A percentile compares a stretch with the other conserved stretches of the same genome.
Conservation (phyloP, 30 jellyfish, hydroid and myxozoan genomes). For the Cassiopea xamachana region DNA sequence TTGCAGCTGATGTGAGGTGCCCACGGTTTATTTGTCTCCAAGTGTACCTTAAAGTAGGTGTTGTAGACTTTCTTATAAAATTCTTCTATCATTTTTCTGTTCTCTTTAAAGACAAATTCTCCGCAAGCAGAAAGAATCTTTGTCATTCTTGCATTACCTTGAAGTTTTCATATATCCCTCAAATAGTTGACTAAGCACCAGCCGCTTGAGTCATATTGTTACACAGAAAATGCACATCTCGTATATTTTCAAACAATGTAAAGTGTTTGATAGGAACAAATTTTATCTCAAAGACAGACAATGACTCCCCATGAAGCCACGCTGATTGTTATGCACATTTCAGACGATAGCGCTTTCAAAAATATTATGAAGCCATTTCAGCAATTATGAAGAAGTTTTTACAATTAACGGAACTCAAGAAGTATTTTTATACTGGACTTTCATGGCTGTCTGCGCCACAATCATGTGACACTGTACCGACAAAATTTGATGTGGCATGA, state of each 20-base stretch:
- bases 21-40: slow-evolving; percentile 43
- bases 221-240: neutral
- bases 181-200: neutral
- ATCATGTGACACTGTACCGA: slow-evolving; percentile 10
- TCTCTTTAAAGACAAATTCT: neutral
- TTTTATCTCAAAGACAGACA: neutral
- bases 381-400: neutral
- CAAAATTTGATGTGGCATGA: slow-evolving; percentile 28
- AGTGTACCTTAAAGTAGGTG: slow-evolving; percentile 14
- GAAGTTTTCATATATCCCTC: neutral
- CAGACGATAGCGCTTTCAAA: neutral
- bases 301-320: neutral
- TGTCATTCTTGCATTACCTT: neutral
- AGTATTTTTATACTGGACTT: neutral
- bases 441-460: neutral
- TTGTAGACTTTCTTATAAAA: slow-evolving; percentile 4
- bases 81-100: slow-evolving; percentile 7
- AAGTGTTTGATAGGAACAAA: neutral
- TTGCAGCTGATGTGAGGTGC: slow-evolving; percentile 57
- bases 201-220: neutral
- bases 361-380: neutral
- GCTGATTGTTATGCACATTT: neutral
- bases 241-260: neutral
- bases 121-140: slow-evolving; percentile 13
- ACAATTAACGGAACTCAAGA: neutral